Evolutionary conservation across 2,797 vertebrate genomes (phyloP).

Genomic region (Champsocephalus gunnari): DNA sequence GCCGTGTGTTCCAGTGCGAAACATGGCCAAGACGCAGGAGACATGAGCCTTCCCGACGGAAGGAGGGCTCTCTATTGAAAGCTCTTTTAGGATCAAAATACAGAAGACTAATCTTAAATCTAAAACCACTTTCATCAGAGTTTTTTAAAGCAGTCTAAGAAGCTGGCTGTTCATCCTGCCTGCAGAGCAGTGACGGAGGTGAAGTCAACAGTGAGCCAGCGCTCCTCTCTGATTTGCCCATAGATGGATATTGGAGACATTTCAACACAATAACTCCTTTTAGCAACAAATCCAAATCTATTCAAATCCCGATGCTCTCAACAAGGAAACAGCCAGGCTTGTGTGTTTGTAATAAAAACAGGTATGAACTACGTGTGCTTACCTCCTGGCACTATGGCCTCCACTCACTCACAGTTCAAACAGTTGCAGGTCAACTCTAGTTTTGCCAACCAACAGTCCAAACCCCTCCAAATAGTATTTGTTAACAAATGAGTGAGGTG

Average conservation of each 20-base stretch:
- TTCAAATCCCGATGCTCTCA: slow-evolving; percentile 44
- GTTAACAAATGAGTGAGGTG: background rate
- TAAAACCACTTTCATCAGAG: background rate
- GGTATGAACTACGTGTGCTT: slow-evolving; percentile 1
- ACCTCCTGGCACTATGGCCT: background rate
- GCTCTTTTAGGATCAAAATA: background rate
- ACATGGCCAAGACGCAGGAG: no score
- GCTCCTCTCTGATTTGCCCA: slow-evolving; percentile 55
- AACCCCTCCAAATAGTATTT: background rate
- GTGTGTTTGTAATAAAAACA: background rate
- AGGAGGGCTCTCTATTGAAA: slow-evolving; percentile 8
- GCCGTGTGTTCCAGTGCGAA: no score
- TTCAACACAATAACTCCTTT: slow-evolving; percentile 50
- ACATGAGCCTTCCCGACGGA: no score
- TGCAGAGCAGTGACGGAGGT: slow-evolving; percentile 12
- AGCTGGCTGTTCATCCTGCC: slow-evolving; percentile 18
- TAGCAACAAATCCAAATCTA: slow-evolving; percentile 37
- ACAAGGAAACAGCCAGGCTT: slow-evolving; percentile 11
- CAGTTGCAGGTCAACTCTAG: background rate
- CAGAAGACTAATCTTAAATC: background rate
- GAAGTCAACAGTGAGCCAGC: slow-evolving; percentile 31
- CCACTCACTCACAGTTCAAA: background rate
- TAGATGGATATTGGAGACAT: slow-evolving; percentile 60
- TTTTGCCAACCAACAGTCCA: background rate
- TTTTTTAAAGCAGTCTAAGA: slow-evolving; percentile 13